Evolutionary conservation across 2,888 invertebrate species (phyloP).

Genomic region (Ariolimax columbianus): DNA sequence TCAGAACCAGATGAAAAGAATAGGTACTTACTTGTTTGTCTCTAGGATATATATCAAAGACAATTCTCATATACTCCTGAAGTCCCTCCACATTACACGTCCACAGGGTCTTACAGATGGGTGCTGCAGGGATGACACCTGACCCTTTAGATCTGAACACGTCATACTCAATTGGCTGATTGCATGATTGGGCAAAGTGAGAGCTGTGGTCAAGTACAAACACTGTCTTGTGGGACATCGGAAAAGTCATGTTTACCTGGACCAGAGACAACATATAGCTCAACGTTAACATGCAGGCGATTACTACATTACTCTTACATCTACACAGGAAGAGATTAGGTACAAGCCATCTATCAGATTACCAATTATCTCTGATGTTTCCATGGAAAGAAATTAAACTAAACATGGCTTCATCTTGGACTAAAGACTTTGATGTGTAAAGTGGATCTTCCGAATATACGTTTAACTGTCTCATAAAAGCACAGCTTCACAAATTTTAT

Average conservation of each 20-base stretch:
- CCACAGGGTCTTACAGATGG: conserved; percentile 95
- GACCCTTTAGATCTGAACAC: conserved; percentile 81
- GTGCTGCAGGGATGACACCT: conserved; percentile 85
- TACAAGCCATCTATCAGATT: too few species aligned
- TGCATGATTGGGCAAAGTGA: conserved; percentile 91
- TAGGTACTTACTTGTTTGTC: conserved; percentile 71
- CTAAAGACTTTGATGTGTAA: too few species aligned
- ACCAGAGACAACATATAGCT: too few species aligned
- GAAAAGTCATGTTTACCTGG: conserved; percentile 52
- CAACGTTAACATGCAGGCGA: too few species aligned
- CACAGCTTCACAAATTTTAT: too few species aligned
- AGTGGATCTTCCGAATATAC: too few species aligned
- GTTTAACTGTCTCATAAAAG: too few species aligned
- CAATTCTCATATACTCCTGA: conserved; percentile 96
- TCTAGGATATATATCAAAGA: conserved; percentile 96
- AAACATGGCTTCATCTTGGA: too few species aligned
- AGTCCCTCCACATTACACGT: conserved; percentile 96
- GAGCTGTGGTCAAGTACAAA: conserved; percentile 96
- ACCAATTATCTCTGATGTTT: too few species aligned
- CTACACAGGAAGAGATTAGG: too few species aligned
- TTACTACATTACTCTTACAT: too few species aligned
- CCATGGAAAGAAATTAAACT: too few species aligned
- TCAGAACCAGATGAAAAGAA: neutral
- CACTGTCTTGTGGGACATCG: conserved; percentile 89
- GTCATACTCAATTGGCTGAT: conserved; percentile 90